Evolutionary conservation across 2,113 vertebrate genomes (phyloP).

Genomic region (Cynopterus brachyotis): DNA sequence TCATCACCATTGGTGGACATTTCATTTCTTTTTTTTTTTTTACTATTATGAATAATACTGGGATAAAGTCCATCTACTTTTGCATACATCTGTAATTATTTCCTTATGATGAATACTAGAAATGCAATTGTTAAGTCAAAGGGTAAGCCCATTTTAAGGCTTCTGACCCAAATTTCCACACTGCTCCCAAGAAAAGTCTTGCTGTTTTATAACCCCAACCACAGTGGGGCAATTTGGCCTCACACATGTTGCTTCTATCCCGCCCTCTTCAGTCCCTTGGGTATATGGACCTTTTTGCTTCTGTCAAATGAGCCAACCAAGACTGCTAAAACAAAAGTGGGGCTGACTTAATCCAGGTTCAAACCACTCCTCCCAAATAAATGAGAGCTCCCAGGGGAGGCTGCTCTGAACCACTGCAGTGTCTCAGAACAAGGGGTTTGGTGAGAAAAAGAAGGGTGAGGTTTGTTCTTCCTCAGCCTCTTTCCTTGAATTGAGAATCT

Average conservation of each 20-base stretch:
- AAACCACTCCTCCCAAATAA: background rate
- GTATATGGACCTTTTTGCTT: background rate
- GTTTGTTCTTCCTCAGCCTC: background rate
- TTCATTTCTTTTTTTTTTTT: background rate
- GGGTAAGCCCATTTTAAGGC: background rate
- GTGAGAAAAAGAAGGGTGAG: background rate
- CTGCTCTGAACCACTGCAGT: background rate
- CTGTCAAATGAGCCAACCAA: background rate
- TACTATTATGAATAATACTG: conserved; percentile 9
- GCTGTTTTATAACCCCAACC: background rate
- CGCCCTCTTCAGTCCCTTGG: background rate
- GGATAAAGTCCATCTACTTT: background rate
- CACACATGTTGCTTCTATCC: background rate
- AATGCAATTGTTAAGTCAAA: background rate
- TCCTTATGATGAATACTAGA: background rate
- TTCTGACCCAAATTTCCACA: background rate
- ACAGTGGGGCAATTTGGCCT: background rate
- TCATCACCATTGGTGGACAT: background rate
- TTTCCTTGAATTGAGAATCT: conserved; percentile 42
- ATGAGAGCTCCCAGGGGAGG: background rate
- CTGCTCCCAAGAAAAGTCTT: background rate
- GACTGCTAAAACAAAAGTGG: background rate
- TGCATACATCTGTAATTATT: background rate
- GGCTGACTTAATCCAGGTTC: background rate
- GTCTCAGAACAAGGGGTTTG: background rate